Conservation (phyloP, 1,140 invertebrate species). For the Anoplophora glabripennis region DNA sequence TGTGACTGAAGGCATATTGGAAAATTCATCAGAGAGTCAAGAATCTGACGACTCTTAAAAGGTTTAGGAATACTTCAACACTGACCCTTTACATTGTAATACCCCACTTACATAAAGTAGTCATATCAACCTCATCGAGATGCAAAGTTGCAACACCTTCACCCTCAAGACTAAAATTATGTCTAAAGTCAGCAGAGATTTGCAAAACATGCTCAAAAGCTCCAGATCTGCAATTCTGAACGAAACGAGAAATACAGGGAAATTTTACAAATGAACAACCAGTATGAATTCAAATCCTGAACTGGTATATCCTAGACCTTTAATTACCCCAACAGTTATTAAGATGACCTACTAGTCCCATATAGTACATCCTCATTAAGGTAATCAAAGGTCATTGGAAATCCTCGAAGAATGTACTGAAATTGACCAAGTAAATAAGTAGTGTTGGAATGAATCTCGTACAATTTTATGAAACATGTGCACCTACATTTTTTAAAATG, state of each 20-base stretch:
- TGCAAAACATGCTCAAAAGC: background rate
- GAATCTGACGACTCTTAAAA: background rate
- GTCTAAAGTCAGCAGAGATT: background rate
- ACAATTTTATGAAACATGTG: too few relatives aligned
- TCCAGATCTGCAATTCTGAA: background rate
- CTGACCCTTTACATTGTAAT: background rate
- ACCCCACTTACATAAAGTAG: background rate
- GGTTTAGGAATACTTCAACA: too few relatives aligned
- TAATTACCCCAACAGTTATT: too few relatives aligned
- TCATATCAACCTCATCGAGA: background rate
- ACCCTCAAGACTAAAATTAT: background rate
- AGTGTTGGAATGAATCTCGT: too few relatives aligned
- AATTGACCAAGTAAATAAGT: too few relatives aligned
- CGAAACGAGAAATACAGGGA: conserved; percentile 1
- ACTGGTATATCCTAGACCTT: background rate
- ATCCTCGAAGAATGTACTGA: too few relatives aligned
- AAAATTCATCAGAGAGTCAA: background rate
- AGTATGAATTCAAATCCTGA: conserved; percentile 1
- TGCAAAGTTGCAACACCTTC: background rate
- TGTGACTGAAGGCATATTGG: background rate
- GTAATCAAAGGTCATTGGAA: too few relatives aligned
- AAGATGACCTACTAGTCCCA: too few relatives aligned
- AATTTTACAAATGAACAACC: conserved; percentile 2
- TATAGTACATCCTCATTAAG: too few relatives aligned
- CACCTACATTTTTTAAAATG: too few relatives aligned